These are phyloP conservation scores for Bos javanicus DNA, from an alignment of 2,113 vertebrate genomes.

Conservation along the genomic window DNA sequence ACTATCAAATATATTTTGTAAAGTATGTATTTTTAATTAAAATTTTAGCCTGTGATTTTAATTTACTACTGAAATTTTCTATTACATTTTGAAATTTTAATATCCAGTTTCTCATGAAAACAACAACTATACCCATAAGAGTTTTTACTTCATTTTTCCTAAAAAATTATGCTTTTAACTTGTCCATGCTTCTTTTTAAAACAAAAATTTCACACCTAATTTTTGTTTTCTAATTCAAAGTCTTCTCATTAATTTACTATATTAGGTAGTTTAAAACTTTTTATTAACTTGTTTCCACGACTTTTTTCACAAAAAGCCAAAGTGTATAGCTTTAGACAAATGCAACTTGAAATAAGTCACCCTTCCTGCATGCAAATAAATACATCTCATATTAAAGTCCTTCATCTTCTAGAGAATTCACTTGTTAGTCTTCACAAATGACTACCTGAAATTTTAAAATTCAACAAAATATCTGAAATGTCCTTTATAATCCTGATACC, in stretches of 20 bases:
- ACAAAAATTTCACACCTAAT: background rate
- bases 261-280: background rate
- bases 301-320: background rate
- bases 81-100: background rate
- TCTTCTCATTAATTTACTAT: background rate
- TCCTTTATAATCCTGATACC: background rate
- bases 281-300: background rate
- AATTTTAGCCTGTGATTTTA: background rate
- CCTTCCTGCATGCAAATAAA: background rate
- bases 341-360: background rate
- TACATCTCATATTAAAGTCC: background rate
- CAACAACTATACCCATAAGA: background rate
- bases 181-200: background rate
- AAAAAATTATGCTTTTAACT: background rate
- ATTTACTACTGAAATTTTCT: constrained; percentile 8
- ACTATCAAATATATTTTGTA: background rate
- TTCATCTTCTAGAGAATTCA: background rate
- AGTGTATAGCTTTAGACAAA: background rate
- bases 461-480: background rate
- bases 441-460: background rate
- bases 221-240: background rate
- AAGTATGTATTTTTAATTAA: background rate
- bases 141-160: background rate
- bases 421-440: background rate
- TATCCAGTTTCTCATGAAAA: background rate